These are phyloP conservation scores for Capitella teleta DNA, from an alignment of 1,140 invertebrate species.

Conservation along the genomic window DNA sequence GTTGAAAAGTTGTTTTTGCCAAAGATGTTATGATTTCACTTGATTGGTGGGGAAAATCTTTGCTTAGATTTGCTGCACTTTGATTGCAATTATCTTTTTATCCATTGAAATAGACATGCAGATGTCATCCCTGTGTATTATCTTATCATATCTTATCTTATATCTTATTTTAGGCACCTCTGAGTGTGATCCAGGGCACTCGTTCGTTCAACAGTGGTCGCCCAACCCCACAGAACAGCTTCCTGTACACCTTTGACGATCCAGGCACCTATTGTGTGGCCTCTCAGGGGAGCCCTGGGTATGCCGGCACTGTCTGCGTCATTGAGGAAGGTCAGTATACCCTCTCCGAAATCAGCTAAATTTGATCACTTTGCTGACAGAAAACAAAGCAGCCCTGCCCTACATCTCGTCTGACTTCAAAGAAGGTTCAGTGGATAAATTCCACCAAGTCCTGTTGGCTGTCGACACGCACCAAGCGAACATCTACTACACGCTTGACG, in stretches of 20 bases:
- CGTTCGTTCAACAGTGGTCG: conserved; percentile 40
- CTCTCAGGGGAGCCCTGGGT: conserved; percentile 38
- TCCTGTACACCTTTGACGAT: conserved; percentile 40
- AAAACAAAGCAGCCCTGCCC: conserved; percentile 4
- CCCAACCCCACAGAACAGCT: conserved; percentile 32
- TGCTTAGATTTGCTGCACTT: too few species aligned
- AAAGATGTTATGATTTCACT: too few species aligned
- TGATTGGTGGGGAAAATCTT: too few species aligned
- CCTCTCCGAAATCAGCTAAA: too few species aligned
- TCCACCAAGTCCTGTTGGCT: conserved; percentile 18
- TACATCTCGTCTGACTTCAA: conserved; percentile 13
- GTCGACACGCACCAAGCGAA: conserved; percentile 24
- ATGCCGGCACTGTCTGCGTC: conserved; percentile 27
- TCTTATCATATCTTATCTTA: too few species aligned
- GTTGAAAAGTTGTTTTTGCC: too few species aligned
- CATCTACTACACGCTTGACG: conserved; percentile 39
- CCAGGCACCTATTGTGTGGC: conserved; percentile 33
- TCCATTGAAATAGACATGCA: too few species aligned
- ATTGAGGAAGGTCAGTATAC: conserved; percentile 26
- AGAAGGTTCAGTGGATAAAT: conserved; percentile 24
- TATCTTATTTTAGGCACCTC: conserved; percentile 20
- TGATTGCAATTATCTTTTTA: too few species aligned
- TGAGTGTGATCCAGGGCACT: conserved; percentile 29
- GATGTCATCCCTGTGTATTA: too few species aligned
- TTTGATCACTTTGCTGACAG: too few species aligned